Evolutionary conservation across 2,888 invertebrate species (phyloP), one percentile per base, ranked within the genome.

Genomic region (Drosophila glabriapex): DNA sequence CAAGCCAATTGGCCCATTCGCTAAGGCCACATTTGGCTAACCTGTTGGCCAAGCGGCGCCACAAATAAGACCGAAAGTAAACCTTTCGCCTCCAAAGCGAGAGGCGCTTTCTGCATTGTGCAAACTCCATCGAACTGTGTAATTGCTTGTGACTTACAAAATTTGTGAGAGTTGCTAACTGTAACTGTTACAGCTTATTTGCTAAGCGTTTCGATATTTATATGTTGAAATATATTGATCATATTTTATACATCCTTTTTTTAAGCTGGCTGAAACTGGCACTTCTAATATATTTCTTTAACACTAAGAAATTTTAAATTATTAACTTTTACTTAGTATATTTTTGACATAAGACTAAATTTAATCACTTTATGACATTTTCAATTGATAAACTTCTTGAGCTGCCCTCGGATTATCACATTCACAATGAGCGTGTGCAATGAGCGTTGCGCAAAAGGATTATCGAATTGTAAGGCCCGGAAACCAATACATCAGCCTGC

Each of bases 391-490:
- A 65, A 60, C 52, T 68, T 1, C 0, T n/a, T 0, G 6, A 66
- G 22, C 56, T 5, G 0, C 65, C 72, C 78, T 75, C 71, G 61
- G 25, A 3, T 25, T 10, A 1, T 28, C 58, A 31, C 19, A 19
- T 5, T 2, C 19, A 35, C 29, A 41, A 35, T 16, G 39, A 37
- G 37, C 43, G 56, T 22, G 64, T 53, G 52, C 62, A 65, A 4
- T 62, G 75, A 75, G 76, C 76, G 74, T 71, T 64, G 64, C 66
- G 67, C 59, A 70, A 80, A 86, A 85, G 88, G 86, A 87, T 87
- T 88, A 87, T 88, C 83, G 81, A 73, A 87, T 81, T 82, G 73
- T 73, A 60, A 65, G 73, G 52, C 78, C 82, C 86, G 86, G 86
- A 87, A 87, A 86, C 77, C 86, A 79, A 84, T 86, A 82, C 86